These are phyloP conservation scores for Drosophila parabipectinata DNA, from an alignment of 1,140 invertebrate genomes.

Conservation along the genomic window DNA sequence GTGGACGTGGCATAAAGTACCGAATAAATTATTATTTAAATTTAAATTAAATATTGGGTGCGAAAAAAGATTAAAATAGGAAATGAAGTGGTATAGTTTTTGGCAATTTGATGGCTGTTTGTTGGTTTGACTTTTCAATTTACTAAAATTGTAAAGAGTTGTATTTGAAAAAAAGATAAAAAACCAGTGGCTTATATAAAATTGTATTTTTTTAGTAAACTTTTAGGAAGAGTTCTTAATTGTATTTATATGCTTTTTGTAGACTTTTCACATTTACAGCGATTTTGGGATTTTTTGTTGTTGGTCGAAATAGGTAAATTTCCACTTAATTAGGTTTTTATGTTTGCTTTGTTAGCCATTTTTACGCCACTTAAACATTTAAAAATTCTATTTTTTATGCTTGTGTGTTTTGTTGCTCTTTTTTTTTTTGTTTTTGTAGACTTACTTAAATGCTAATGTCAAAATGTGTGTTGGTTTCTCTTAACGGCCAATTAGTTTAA, in stretches of 20 bases:
- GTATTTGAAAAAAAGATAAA: too few species aligned
- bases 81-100: conserved; percentile 11
- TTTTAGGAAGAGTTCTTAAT: background rate
- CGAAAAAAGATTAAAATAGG: background rate
- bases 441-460: conserved; percentile 72
- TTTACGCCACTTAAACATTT: conserved; percentile 61
- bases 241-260: conserved; percentile 6
- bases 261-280: conserved; percentile 28
- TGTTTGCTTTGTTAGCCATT: conserved; percentile 22
- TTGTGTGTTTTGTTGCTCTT: conserved; percentile 17
- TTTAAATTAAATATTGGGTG: conserved; percentile 17
- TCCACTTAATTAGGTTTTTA: conserved; percentile 30
- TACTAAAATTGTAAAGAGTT: conserved; percentile 6
- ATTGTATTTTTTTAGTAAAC: conserved; percentile 15
- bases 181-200: background rate
- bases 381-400: conserved; percentile 31
- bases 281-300: conserved; percentile 1
- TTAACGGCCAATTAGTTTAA: conserved; percentile 76
- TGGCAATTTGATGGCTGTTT: conserved; percentile 10
- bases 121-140: conserved; percentile 5
- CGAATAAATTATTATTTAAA: conserved; percentile 29
- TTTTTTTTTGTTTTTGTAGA: conserved; percentile 29
- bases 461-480: conserved; percentile 56
- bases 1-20: conserved; percentile 10
- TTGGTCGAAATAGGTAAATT: conserved; percentile 68